phyloP scores from a whole-genome alignment of 2,113 vertebrate species.

The Thryonomys swinderianus region DNA sequence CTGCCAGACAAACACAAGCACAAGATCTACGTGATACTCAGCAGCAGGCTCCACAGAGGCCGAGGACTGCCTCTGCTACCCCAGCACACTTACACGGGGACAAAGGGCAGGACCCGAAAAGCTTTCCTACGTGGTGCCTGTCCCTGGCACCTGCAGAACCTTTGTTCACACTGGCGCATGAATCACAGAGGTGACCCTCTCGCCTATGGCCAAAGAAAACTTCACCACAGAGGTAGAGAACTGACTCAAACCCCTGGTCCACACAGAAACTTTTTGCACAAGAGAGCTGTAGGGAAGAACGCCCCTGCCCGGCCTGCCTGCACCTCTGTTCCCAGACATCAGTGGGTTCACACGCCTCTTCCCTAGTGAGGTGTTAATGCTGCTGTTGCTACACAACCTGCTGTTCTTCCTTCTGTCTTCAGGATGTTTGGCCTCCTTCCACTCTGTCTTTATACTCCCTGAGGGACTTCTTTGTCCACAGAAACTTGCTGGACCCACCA shows the following conservation, averaged over 20 bases:
- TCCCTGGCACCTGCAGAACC: background rate
- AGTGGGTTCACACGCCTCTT: fast-evolving
- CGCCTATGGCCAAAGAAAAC: background rate
- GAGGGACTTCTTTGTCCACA: background rate
- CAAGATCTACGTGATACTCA: background rate
- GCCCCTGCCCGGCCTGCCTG: background rate
- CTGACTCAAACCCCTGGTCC: background rate
- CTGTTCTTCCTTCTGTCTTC: background rate
- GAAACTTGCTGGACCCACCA: background rate
- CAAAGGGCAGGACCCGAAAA: background rate
- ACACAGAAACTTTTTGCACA: background rate
- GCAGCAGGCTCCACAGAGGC: background rate
- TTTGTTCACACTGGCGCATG: fast-evolving
- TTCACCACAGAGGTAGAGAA: background rate
- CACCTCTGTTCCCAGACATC: background rate
- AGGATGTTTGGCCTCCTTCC: background rate
- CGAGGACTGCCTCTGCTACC: background rate
- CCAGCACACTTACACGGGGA: background rate
- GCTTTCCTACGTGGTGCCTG: background rate
- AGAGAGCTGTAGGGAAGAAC: background rate
- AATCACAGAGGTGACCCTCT: fast-evolving
- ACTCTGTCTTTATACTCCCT: background rate
- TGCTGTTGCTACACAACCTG: background rate
- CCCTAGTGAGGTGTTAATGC: background rate
- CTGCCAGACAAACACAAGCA: background rate